A percentile compares a stretch with the other conserved stretches of the same genome.
Conservation (phyloP, 2,113 vertebrate species). For the Limanda limanda region DNA sequence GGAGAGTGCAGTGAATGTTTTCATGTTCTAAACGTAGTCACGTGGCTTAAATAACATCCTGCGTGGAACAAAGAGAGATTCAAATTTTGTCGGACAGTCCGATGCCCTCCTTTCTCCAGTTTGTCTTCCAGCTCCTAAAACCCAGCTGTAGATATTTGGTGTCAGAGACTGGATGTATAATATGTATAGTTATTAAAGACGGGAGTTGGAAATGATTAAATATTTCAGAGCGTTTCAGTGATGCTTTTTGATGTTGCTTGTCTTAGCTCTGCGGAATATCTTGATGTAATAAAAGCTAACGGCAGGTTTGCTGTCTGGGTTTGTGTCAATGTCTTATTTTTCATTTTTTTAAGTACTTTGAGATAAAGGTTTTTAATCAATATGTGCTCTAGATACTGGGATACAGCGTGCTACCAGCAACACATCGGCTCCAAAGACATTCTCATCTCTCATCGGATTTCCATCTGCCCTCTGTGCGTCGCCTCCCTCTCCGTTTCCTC, state of each 20-base stretch:
- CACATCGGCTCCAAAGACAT: slow-evolving; percentile 52
- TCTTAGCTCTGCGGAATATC: too few species aligned
- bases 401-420: slow-evolving; percentile 67
- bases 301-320: too few species aligned
- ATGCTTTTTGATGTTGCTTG: too few species aligned
- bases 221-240: too few species aligned
- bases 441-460: neutral
- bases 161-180: neutral
- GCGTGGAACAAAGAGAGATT: neutral
- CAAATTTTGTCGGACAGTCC: neutral
- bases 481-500: slow-evolving; percentile 20
- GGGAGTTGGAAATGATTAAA: too few species aligned
- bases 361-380: slow-evolving; percentile 58
- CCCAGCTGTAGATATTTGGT: neutral
- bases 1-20: neutral
- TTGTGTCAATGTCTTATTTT: neutral
- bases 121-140: neutral
- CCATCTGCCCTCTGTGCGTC: slow-evolving; percentile 25
- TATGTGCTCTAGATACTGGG: slow-evolving; percentile 33
- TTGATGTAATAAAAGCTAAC: too few species aligned
- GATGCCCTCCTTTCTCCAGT: neutral
- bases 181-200: too few species aligned
- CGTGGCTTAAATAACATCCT: neutral
- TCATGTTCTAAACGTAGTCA: neutral
- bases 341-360: neutral